phyloP scores from a whole-genome alignment of 2,113 vertebrate species.

The Albula glossodonta region DNA sequence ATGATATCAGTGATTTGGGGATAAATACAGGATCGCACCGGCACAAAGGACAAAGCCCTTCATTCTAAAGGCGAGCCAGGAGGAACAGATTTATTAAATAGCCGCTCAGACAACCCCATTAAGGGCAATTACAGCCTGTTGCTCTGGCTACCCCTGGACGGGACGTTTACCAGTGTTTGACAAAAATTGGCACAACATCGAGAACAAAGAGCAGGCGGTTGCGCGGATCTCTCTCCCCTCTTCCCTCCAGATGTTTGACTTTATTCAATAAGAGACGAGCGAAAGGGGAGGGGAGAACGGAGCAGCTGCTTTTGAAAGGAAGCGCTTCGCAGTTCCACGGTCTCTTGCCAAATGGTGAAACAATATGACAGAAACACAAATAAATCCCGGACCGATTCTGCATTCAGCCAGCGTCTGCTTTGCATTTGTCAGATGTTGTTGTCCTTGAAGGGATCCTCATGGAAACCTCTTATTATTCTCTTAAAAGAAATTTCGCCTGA shows the following conservation, averaged over 20 bases:
- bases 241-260: constrained; percentile 63
- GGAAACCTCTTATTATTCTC: constrained; percentile 40
- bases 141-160: constrained; percentile 30
- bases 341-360: constrained; percentile 49
- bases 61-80: constrained; percentile 8
- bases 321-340: constrained; percentile 38
- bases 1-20: not conserved
- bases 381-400: constrained; percentile 33
- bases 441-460: constrained; percentile 38
- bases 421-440: constrained; percentile 50
- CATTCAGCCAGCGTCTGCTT: constrained; percentile 32
- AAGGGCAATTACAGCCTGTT: constrained; percentile 18
- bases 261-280: constrained; percentile 44
- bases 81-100: not conserved
- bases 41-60: constrained; percentile 6
- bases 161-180: constrained; percentile 28
- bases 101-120: not conserved
- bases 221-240: constrained; percentile 17
- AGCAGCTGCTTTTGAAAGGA: constrained; percentile 40
- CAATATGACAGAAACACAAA: constrained; percentile 34
- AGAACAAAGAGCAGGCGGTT: constrained; percentile 23
- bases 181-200: constrained; percentile 51
- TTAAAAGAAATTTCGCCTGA: constrained; percentile 23
- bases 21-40: not conserved
- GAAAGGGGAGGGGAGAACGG: constrained; percentile 12